Evolutionary conservation across 2,797 vertebrate species (phyloP).

Genomic region (Pangasius mekongensis): DNA sequence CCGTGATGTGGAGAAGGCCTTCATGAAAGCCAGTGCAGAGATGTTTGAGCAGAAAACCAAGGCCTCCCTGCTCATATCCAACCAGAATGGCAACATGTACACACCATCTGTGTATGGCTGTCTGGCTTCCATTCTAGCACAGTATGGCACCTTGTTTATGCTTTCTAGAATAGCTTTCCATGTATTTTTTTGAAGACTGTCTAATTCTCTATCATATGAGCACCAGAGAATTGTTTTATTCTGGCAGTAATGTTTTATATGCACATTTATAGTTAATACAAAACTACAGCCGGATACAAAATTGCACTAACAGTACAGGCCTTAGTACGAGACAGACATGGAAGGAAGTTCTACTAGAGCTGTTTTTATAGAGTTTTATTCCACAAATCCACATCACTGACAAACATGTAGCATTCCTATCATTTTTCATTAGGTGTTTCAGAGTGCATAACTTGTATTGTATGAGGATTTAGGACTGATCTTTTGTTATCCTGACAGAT

Average conservation of each 20-base stretch:
- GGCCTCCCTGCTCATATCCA: slow-evolving; percentile 89
- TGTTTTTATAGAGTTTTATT: neutral
- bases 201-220: too few species aligned
- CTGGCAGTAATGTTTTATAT: neutral
- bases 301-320: neutral
- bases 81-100: slow-evolving; percentile 98
- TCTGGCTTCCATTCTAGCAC: slow-evolving; percentile 89
- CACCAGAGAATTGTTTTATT: neutral
- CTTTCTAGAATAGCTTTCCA: neutral
- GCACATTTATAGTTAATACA: neutral
- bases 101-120: slow-evolving; percentile 97
- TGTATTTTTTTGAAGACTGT: neutral
- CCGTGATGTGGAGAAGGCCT: slow-evolving; percentile 95
- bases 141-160: slow-evolving; percentile 75
- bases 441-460: neutral
- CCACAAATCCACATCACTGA: neutral
- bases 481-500: slow-evolving; percentile 69
- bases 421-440: neutral
- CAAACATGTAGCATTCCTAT: neutral
- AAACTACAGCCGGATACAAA: neutral
- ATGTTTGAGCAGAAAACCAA: slow-evolving; percentile 93
- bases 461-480: neutral
- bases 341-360: neutral
- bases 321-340: neutral
- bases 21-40: slow-evolving; percentile 93